These are phyloP conservation scores for Motacilla tschutschensis DNA, from an alignment of 2,113 vertebrate species.

Conservation along the genomic window DNA sequence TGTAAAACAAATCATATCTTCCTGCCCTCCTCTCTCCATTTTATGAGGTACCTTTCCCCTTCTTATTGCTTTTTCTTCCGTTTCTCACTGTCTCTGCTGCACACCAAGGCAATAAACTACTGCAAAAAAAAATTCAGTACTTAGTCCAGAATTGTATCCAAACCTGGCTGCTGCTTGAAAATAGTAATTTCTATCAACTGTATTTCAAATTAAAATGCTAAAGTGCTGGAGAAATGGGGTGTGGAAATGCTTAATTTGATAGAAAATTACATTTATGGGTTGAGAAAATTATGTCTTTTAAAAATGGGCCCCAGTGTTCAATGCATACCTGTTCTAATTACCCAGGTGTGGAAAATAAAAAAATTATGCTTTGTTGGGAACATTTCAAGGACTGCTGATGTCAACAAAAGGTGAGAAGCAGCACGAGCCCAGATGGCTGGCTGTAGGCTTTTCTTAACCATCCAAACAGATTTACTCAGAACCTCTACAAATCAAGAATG, in stretches of 20 bases:
- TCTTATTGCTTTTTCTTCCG: not conserved
- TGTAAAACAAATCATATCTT: conserved; percentile 32
- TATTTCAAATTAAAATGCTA: conserved; percentile 36
- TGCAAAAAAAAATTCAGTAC: not conserved
- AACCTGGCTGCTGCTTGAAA: conserved; percentile 3
- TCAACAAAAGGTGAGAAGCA: not conserved
- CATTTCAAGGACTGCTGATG: conserved; percentile 35
- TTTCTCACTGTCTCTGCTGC: conserved; percentile 31
- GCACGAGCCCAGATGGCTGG: not conserved
- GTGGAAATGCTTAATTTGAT: conserved; percentile 49
- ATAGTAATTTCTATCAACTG: not conserved
- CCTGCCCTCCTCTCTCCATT: conserved; percentile 1
- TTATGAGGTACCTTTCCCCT: conserved; percentile 13
- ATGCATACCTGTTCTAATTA: conserved; percentile 32
- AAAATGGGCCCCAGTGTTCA: conserved; percentile 14
- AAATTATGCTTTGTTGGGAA: not conserved
- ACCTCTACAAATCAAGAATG: not conserved
- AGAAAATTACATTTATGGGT: conserved; percentile 39
- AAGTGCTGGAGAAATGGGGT: conserved; percentile 28
- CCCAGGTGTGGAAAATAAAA: conserved; percentile 39
- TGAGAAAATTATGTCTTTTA: conserved; percentile 42
- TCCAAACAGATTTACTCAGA: not conserved
- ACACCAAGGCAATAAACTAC: not conserved
- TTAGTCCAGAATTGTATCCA: not conserved
- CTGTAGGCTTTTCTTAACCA: not conserved